A percentile compares a stretch with the other conserved stretches of the same genome.
phyloP scores from a whole-genome alignment of 2,797 vertebrate species.

The Spondyliosoma cantharus region DNA sequence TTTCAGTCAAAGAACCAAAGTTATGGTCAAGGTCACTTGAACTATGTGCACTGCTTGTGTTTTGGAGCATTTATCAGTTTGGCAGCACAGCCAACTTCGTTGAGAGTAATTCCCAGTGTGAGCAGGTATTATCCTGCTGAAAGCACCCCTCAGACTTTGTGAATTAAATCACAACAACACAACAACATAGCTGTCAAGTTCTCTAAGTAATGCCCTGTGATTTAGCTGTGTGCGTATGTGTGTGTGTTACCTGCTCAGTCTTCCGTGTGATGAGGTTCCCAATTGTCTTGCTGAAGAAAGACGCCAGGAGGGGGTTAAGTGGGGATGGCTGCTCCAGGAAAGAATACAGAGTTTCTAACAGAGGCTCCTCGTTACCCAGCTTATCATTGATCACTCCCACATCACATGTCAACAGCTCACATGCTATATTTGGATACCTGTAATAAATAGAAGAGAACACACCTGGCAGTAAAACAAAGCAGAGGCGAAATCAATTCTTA shows the following conservation, averaged over 20 bases:
- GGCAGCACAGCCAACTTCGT: constrained; percentile 15
- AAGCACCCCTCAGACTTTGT: constrained; percentile 22
- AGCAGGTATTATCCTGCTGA: constrained; percentile 25
- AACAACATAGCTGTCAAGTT: constrained; percentile 21
- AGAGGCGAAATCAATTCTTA: constrained; percentile 5
- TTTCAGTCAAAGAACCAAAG: not conserved
- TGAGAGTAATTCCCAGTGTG: not conserved
- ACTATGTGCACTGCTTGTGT: not conserved
- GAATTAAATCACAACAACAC: constrained; percentile 28
- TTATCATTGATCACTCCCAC: constrained; percentile 96
- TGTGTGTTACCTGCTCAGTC: constrained; percentile 91
- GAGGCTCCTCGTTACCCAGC: constrained; percentile 91
- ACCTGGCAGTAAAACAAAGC: constrained; percentile 19
- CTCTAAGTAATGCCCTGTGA: constrained; percentile 25
- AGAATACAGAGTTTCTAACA: constrained; percentile 91
- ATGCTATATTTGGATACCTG: constrained; percentile 96
- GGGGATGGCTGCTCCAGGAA: constrained; percentile 94
- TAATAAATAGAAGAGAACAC: constrained; percentile 37
- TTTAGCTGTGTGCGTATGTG: constrained; percentile 10
- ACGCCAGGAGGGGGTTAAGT: constrained; percentile 96
- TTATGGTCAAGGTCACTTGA: not conserved
- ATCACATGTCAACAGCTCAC: constrained; percentile 95
- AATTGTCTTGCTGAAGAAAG: constrained; percentile 99
- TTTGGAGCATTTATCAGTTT: not conserved
- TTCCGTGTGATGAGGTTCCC: constrained; percentile 96